Conservation (phyloP, 2,797 vertebrate species). For the Gastrophryne carolinensis region DNA sequence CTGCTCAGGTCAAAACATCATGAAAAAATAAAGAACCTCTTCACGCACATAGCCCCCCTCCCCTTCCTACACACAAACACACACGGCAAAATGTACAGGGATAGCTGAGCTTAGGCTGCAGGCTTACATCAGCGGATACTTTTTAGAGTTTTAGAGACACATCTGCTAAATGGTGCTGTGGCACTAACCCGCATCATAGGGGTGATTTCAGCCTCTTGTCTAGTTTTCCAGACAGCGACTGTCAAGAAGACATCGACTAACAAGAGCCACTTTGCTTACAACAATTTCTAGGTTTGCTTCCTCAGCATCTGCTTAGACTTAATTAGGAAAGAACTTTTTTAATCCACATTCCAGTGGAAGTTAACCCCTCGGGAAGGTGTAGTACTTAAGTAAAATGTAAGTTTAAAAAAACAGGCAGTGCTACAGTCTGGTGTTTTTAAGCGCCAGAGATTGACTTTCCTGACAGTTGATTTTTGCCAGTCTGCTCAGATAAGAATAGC, state of each 20-base stretch:
- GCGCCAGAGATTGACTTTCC: too few species aligned
- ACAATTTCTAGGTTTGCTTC: conserved; percentile 7
- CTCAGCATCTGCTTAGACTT: neutral
- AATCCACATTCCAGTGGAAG: conserved; percentile 10
- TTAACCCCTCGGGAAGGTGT: conserved; percentile 13
- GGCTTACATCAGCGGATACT: conserved; percentile 12
- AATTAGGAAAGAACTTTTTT: conserved; percentile 27
- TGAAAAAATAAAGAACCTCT: conserved; percentile 50
- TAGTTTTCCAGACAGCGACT: neutral
- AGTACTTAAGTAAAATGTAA: too few species aligned
- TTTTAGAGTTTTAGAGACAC: neutral
- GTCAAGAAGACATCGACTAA: neutral
- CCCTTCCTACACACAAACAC: conserved; percentile 55
- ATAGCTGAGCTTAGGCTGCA: conserved; percentile 8
- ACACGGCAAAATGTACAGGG: conserved; percentile 22
- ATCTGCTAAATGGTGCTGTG: neutral
- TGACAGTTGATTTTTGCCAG: too few species aligned
- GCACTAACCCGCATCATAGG: neutral
- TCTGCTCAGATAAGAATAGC: too few species aligned
- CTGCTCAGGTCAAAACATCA: conserved; percentile 50
- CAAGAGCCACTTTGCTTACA: neutral
- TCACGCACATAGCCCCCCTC: conserved; percentile 38
- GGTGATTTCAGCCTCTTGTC: neutral
- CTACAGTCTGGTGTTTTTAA: too few species aligned
- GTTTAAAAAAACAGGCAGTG: too few species aligned